phyloP scores from a whole-genome alignment of 2,113 vertebrate species.

The Lepus europaeus region DNA sequence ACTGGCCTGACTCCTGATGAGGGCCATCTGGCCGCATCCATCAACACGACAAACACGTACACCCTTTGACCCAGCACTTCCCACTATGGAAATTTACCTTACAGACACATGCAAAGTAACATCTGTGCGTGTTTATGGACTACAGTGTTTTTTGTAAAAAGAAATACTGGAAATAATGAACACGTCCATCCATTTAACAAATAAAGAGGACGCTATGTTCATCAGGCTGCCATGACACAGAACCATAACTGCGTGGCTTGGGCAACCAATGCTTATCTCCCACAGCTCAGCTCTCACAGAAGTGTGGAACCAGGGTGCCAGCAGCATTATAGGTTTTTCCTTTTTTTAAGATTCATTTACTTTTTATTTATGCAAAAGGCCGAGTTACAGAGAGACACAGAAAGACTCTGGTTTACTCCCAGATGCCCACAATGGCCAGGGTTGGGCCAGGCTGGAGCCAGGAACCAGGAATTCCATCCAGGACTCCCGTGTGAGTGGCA shows the following conservation, averaged over 20 bases:
- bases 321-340: too few species aligned
- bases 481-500: too few species aligned
- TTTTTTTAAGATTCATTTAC: too few species aligned
- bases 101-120: neutral
- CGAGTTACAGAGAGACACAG: too few species aligned
- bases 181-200: neutral
- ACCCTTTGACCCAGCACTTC: neutral
- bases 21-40: neutral
- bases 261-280: neutral
- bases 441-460: too few species aligned
- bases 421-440: too few species aligned
- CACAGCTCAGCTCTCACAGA: neutral
- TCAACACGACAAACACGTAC: neutral
- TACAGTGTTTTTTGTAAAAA: neutral
- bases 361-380: too few species aligned
- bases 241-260: neutral
- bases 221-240: neutral
- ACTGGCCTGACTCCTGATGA: neutral
- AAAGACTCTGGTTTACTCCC: too few species aligned
- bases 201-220: neutral
- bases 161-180: neutral
- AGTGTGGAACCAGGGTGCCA: neutral
- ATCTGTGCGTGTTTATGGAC: neutral
- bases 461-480: too few species aligned
- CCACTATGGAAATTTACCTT: neutral